phyloP scores from a whole-genome alignment of 2,113 vertebrate species.

The Ceyx melanurus region DNA sequence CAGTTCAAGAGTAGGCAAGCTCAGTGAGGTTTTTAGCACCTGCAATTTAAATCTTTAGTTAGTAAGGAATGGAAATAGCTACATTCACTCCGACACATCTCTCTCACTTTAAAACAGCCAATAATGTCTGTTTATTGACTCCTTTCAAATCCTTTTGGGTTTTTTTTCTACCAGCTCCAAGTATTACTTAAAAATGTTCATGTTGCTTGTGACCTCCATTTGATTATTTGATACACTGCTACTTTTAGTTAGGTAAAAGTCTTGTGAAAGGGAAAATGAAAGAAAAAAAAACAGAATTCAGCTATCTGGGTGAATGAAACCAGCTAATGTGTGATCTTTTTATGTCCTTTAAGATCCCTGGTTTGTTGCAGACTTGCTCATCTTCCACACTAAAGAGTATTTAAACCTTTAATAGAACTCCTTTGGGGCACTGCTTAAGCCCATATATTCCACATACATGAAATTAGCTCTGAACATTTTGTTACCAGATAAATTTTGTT shows the following conservation, averaged over 20 bases:
- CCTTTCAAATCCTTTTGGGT: background rate
- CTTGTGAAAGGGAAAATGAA: background rate
- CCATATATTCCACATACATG: background rate
- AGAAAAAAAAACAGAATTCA: background rate
- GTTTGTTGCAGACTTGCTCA: background rate
- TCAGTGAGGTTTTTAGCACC: background rate
- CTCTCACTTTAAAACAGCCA: background rate
- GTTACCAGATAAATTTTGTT: background rate
- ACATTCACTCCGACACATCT: background rate
- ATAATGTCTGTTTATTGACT: background rate
- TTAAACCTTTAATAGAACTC: background rate
- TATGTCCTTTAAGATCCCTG: background rate
- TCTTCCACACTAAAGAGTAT: background rate
- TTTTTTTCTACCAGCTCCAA: background rate
- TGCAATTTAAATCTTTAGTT: background rate
- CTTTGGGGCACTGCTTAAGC: background rate
- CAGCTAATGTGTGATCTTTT: background rate
- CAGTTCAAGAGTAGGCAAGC: background rate
- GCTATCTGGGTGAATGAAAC: background rate
- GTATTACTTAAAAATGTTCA: background rate
- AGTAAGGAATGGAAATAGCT: background rate
- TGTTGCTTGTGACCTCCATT: background rate
- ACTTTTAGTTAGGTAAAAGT: background rate
- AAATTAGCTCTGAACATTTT: background rate
- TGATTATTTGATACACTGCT: background rate